These are phyloP conservation scores for Neomorphus geoffroyi DNA, from an alignment of 2,797 vertebrate species.

Conservation along the genomic window DNA sequence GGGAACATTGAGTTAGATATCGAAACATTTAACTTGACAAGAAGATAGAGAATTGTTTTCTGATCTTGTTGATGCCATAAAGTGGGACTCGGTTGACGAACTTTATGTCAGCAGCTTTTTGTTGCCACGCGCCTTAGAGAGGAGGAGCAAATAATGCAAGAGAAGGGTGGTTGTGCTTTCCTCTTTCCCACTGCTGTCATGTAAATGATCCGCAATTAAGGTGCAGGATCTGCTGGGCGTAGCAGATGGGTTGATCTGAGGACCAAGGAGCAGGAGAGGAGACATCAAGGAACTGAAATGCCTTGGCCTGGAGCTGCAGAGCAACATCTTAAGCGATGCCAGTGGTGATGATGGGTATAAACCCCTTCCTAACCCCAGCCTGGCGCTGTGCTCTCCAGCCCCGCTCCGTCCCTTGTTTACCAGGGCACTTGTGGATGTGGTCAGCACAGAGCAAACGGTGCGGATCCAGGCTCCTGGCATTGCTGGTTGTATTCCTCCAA, in stretches of 20 bases:
- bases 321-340: neutral
- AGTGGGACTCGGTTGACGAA: neutral
- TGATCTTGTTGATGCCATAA: constrained; percentile 54
- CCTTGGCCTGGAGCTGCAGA: neutral
- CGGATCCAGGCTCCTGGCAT: rapidly evolving
- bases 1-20: constrained; percentile 62
- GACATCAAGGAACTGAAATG: neutral
- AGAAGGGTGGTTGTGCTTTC: neutral
- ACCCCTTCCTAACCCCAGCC: neutral
- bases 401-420: neutral
- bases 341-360: neutral
- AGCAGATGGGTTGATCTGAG: rapidly evolving
- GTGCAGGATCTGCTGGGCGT: rapidly evolving
- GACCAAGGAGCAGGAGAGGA: neutral
- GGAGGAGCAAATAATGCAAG: constrained; percentile 14
- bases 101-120: constrained; percentile 29
- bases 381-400: neutral
- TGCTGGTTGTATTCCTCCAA: neutral
- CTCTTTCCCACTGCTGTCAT: neutral
- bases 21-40: constrained; percentile 71
- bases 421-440: neutral
- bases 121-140: neutral
- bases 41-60: constrained; percentile 66
- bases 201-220: neutral
- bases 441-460: neutral